phyloP scores from a whole-genome alignment of 2,888 invertebrate species.

The Crocallis elinguaria region DNA sequence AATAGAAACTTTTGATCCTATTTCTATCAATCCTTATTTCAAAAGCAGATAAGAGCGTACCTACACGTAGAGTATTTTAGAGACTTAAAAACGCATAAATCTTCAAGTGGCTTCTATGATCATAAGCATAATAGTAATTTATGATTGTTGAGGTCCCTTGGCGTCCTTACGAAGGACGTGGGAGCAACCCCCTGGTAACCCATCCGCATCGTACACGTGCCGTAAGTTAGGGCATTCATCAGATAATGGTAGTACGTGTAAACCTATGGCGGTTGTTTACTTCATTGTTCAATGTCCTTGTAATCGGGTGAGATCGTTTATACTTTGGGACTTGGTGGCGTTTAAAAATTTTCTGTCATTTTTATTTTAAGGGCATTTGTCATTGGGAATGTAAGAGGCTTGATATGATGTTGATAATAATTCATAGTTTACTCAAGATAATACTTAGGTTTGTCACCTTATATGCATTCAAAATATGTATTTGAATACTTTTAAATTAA shows the following conservation, averaged over 20 bases:
- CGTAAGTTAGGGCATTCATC: slow-evolving; percentile 14
- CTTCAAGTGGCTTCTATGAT: neutral
- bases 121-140: slow-evolving; percentile 1
- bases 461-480: too few relatives aligned
- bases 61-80: neutral
- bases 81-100: neutral
- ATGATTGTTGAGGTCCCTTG: slow-evolving; percentile 3
- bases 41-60: neutral
- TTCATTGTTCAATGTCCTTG: slow-evolving; percentile 1
- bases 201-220: slow-evolving; percentile 37
- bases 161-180: slow-evolving; percentile 35
- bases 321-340: neutral
- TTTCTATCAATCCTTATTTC: neutral
- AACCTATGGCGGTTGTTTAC: neutral
- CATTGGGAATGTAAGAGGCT: too few relatives aligned
- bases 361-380: too few relatives aligned
- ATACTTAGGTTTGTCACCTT: too few relatives aligned
- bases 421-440: too few relatives aligned
- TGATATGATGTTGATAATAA: too few relatives aligned
- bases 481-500: too few relatives aligned
- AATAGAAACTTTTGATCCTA: too few relatives aligned
- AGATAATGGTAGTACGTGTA: slow-evolving; percentile 6
- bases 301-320: neutral
- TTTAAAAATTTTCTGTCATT: neutral
- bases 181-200: slow-evolving; percentile 27